phyloP scores from a whole-genome alignment of 2,113 vertebrate genomes.

The Lathamus discolor region DNA sequence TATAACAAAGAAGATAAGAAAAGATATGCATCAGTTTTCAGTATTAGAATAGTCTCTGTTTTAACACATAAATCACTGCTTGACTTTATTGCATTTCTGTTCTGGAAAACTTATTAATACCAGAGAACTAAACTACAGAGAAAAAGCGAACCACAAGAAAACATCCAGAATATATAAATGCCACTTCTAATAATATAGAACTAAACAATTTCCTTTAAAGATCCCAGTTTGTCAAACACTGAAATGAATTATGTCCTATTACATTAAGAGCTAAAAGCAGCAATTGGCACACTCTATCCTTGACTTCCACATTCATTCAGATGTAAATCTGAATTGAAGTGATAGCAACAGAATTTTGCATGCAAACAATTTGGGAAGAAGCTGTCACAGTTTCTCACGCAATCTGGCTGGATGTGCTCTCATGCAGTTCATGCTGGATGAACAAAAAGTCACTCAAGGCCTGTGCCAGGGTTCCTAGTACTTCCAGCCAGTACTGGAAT shows the following conservation, averaged over 20 bases:
- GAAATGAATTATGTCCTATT: constrained; percentile 22
- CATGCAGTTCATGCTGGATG: background rate
- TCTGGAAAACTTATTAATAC: constrained; percentile 27
- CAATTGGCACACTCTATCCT: background rate
- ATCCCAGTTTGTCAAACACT: constrained; percentile 24
- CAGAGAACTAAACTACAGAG: background rate
- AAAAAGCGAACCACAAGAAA: constrained; percentile 4
- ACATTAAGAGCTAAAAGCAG: constrained; percentile 15
- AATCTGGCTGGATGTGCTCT: background rate
- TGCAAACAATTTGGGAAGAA: background rate
- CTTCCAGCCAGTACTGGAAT: background rate
- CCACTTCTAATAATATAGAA: constrained; percentile 15
- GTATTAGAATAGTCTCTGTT: background rate
- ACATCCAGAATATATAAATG: constrained; percentile 24
- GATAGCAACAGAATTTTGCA: constrained; percentile 21
- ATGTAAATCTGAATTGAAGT: background rate
- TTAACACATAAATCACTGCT: background rate
- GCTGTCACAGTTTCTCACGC: background rate
- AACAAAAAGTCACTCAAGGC: background rate
- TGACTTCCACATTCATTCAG: background rate
- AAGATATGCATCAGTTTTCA: background rate
- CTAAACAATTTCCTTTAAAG: constrained; percentile 42
- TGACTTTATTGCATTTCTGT: background rate
- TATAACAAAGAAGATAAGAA: background rate
- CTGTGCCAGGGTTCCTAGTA: background rate